phyloP scores from a whole-genome alignment of 2,113 vertebrate species.

The Hepsetus odoe region DNA sequence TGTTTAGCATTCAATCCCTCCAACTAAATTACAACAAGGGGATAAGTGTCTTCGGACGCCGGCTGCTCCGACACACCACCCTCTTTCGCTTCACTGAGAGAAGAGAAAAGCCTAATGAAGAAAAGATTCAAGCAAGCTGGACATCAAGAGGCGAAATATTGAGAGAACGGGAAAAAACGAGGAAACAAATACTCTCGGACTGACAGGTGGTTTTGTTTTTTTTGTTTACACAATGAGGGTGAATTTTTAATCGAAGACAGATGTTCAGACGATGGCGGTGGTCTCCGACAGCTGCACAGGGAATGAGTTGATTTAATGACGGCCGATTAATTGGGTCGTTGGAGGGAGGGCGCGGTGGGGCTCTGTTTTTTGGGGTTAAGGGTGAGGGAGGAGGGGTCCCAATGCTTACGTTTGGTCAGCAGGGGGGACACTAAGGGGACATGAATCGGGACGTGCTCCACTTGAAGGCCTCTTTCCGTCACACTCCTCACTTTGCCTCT shows the following conservation, averaged over 20 bases:
- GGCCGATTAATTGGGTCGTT: constrained; percentile 16
- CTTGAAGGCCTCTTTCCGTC: constrained; percentile 82
- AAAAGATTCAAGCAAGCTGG: constrained; percentile 13
- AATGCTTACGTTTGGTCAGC: constrained; percentile 77
- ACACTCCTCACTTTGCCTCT: constrained; percentile 80
- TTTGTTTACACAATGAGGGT: constrained; percentile 16
- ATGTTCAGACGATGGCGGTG: constrained; percentile 13
- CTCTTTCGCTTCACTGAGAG: background rate
- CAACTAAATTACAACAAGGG: background rate
- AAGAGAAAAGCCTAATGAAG: background rate
- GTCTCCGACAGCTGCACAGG: constrained; percentile 31
- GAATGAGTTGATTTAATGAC: constrained; percentile 2
- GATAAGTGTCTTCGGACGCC: background rate
- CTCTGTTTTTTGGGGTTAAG: background rate
- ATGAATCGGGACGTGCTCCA: constrained; percentile 89
- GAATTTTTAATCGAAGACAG: constrained; percentile 31
- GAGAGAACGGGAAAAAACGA: background rate
- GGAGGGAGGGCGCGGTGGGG: background rate
- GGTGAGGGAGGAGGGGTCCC: background rate
- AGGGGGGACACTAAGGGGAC: constrained; percentile 81
- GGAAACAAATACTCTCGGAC: background rate
- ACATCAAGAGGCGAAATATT: background rate
- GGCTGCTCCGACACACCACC: background rate
- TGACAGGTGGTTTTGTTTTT: too few relatives aligned
- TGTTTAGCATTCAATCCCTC: background rate